A percentile compares a stretch with the other conserved stretches of the same genome.
Evolutionary conservation across 2,888 invertebrate genomes (phyloP).

Genomic region (Spicauda simplicius): DNA sequence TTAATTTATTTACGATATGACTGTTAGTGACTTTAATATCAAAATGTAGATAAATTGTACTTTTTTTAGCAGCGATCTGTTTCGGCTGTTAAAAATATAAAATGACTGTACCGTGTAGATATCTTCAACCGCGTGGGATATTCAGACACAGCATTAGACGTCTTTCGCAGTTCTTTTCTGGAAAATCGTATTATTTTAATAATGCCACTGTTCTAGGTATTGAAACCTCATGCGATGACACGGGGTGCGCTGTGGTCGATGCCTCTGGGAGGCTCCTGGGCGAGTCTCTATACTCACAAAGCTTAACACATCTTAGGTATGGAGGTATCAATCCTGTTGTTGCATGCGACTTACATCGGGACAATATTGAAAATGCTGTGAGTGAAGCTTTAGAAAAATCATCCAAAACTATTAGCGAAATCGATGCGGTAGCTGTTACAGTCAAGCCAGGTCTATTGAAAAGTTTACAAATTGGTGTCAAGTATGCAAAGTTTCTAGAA

Average conservation of each 20-base stretch:
- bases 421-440: conserved; percentile 96
- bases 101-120: neutral
- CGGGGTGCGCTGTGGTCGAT: conserved; percentile 95
- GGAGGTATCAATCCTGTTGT: conserved; percentile 96
- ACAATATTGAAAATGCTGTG: conserved; percentile 91
- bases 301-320: conserved; percentile 87
- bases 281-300: conserved; percentile 93
- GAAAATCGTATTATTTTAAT: conserved; percentile 29
- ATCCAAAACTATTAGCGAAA: conserved; percentile 83
- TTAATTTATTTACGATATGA: too few species aligned
- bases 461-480: conserved; percentile 91
- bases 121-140: neutral
- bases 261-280: conserved; percentile 89
- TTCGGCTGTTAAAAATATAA: neutral
- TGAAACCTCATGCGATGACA: conserved; percentile 99
- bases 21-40: too few species aligned
- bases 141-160: neutral
- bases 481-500: conserved; percentile 92
- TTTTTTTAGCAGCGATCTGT: too few species aligned
- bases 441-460: conserved; percentile 93
- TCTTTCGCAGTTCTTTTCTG: neutral
- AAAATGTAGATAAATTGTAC: too few species aligned
- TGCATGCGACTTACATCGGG: conserved; percentile 92
- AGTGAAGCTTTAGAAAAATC: conserved; percentile 87
- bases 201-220: conserved; percentile 90